These are phyloP conservation scores for Darwinula stevensoni DNA, from an alignment of 2,888 invertebrate species.

Conservation along the genomic window DNA sequence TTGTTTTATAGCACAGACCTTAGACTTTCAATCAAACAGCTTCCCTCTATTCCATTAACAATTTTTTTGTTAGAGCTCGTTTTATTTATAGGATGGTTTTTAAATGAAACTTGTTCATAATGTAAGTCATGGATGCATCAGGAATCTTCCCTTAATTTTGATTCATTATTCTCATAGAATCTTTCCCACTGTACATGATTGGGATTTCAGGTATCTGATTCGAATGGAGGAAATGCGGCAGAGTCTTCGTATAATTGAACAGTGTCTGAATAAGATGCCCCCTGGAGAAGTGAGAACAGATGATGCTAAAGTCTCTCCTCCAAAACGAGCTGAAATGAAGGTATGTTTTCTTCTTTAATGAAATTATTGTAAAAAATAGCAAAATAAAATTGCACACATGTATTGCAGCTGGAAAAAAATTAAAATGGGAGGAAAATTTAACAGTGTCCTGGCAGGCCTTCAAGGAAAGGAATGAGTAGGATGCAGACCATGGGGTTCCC, in stretches of 20 bases:
- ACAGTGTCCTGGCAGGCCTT: neutral
- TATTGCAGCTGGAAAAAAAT: neutral
- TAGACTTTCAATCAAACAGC: too few species aligned
- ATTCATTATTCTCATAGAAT: constrained; percentile 4
- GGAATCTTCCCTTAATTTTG: constrained; percentile 3
- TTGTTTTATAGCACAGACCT: too few species aligned
- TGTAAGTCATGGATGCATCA: neutral
- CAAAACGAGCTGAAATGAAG: constrained; percentile 84
- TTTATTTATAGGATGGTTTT: too few species aligned
- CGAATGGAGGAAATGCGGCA: constrained; percentile 87
- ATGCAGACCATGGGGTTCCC: too few species aligned
- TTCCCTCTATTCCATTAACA: too few species aligned
- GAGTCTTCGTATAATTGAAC: constrained; percentile 69
- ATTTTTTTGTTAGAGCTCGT: too few species aligned
- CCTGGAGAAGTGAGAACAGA: constrained; percentile 74
- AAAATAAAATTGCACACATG: too few species aligned
- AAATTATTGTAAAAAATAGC: constrained; percentile 1
- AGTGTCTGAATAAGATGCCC: constrained; percentile 95
- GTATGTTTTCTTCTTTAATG: constrained; percentile 17
- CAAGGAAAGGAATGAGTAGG: neutral
- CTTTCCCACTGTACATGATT: too few species aligned
- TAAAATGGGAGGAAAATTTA: neutral
- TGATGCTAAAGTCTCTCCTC: constrained; percentile 76
- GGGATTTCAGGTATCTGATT: constrained; percentile 41
- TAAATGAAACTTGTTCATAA: too few species aligned